Evolutionary conservation across 2,888 invertebrate genomes (phyloP), one percentile per base, ranked within the genome.

Genomic region (Erebia palarica): DNA sequence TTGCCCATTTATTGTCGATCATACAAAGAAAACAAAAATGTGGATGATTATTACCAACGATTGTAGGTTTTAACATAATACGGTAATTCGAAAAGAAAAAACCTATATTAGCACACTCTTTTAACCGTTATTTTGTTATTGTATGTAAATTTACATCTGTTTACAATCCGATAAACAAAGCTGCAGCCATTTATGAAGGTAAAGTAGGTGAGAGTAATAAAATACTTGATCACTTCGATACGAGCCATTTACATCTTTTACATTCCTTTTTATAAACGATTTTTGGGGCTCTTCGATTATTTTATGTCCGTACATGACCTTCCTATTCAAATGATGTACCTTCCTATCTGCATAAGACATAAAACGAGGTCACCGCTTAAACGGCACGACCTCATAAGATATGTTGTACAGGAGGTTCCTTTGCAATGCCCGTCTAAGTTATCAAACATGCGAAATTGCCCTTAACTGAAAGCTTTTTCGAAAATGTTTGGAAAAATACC

Each of bases 161-260:
- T 55, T 57, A 57, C 65, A 57, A 65, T 66, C 66, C 55, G 58
- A 66, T 66, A 66, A 65, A 51, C 16, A 55, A 65, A 66, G 57
- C 14, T 42, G 13, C 27, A 42, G 55, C 14, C 55, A 55, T 53
- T 44, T 44, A 65, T 3, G 36, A 65, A 55, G 57, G 36, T 55
- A 27, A 61, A 61, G 42, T 47, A 49, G 49, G 21, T 18, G 18
- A 16, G 47, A 42, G 61, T 18, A 21, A 63, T 47, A 63, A 63
- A 63, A 47, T 63, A 47, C 18, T 44, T 42, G 44, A 42, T 61
- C 51, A 18, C 18, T 36, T 65, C 18, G 65, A 65, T 53, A 53
- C 36, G 16, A 53, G 21, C 18, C 27, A 16, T 36, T 51, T 16
- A n/a, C 10, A 7, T 3, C 21, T 57, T 21, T 57, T 10, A 11